Evolutionary conservation across 2,797 vertebrate species (phyloP).

Genomic region (Melanotaenia pygmaea): DNA sequence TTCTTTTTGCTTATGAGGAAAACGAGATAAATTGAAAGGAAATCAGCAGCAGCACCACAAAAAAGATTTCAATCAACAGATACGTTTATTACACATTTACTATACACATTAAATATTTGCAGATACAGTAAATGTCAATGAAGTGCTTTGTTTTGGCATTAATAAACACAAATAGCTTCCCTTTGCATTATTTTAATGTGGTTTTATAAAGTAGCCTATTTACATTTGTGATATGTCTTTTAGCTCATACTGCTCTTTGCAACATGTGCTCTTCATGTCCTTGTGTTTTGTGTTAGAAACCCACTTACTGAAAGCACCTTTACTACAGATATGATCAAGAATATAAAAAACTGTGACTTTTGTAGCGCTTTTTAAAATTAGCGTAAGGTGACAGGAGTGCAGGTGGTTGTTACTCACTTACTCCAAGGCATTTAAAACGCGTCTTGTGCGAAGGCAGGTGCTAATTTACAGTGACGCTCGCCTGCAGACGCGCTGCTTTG

Average conservation of each 20-base stretch:
- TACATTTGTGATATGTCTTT: conserved; percentile 76
- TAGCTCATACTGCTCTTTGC: conserved; percentile 47
- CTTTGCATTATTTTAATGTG: conserved; percentile 40
- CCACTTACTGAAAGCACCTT: conserved; percentile 60
- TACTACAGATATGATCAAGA: conserved; percentile 42
- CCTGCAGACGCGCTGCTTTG: conserved; percentile 57
- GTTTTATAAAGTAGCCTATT: conserved; percentile 71
- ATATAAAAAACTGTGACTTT: conserved; percentile 44
- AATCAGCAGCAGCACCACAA: conserved; percentile 30
- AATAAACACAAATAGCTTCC: conserved; percentile 55
- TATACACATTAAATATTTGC: conserved; percentile 68
- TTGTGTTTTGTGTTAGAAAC: conserved; percentile 22
- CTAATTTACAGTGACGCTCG: conserved; percentile 49
- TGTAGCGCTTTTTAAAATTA: conserved; percentile 49
- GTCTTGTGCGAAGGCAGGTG: conserved; percentile 66
- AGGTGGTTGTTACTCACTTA: conserved; percentile 55
- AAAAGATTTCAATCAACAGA: conserved; percentile 52
- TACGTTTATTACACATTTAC: conserved; percentile 72
- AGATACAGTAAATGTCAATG: conserved; percentile 66
- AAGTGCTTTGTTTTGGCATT: conserved; percentile 72
- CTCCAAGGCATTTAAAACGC: conserved; percentile 46
- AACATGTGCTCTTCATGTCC: conserved; percentile 55
- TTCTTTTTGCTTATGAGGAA: conserved; percentile 5
- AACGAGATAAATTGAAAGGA: conserved; percentile 5
- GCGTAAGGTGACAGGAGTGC: conserved; percentile 42